Percentiles rank a stretch among this genome's conserved stretches.
phyloP scores from a whole-genome alignment of 1,140 invertebrate species.

The Drosophila oshimai region DNA sequence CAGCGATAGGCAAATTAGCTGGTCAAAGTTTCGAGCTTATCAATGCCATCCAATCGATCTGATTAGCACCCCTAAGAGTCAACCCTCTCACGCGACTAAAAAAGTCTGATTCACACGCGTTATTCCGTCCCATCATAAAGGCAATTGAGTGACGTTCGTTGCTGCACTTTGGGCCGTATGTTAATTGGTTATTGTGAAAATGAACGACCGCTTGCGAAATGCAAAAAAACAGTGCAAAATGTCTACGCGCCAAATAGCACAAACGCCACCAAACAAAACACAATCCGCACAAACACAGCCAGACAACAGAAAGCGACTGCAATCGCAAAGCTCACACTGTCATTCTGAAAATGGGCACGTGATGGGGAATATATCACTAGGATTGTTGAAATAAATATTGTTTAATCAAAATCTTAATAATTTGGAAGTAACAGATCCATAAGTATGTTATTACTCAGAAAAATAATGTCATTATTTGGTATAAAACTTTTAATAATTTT shows the following conservation, averaged over 20 bases:
- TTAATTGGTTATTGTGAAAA: slow-evolving; percentile 50
- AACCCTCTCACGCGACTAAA: neutral
- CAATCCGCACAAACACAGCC: slow-evolving; percentile 21
- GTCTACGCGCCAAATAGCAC: slow-evolving; percentile 72
- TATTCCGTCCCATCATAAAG: neutral
- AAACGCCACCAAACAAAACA: slow-evolving; percentile 42
- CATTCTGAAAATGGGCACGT: slow-evolving; percentile 18
- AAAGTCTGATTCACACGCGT: slow-evolving; percentile 16
- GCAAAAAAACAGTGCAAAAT: slow-evolving; percentile 6
- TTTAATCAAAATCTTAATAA: too few relatives aligned
- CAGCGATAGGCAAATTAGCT: neutral
- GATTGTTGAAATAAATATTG: too few relatives aligned
- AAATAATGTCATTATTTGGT: too few relatives aligned
- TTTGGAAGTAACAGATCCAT: too few relatives aligned
- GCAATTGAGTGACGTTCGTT: neutral
- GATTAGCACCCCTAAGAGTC: neutral
- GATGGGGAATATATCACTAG: too few relatives aligned
- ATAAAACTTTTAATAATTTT: too few relatives aligned
- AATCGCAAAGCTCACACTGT: slow-evolving; percentile 15
- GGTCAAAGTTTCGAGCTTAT: neutral
- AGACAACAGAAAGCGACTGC: neutral
- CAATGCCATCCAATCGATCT: neutral
- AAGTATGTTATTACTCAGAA: too few relatives aligned
- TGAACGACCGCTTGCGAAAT: slow-evolving; percentile 50
- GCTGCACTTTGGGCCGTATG: slow-evolving; percentile 41